Base-by-base conservation (phyloP, 2,888 invertebrate species). In the Criorhina ranunculi region DNA sequence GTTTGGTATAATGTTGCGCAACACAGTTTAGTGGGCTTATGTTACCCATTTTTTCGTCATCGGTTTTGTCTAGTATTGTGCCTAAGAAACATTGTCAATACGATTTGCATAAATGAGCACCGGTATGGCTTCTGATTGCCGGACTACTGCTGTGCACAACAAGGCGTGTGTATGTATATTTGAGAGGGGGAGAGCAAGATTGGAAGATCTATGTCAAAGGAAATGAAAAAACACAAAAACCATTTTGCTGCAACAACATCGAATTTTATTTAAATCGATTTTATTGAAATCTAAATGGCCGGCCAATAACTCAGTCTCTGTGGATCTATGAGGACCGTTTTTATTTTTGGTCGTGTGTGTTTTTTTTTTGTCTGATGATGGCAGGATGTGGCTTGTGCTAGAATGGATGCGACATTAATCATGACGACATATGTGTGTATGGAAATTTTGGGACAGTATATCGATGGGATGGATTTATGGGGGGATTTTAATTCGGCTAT, bases 221-320 rank as follows among this genome's bases (percentile, higher is more conserved):
- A 62, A 66, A 66, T 44, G 59, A 42, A 37, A 69, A 55, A 83
- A 83, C 46, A 12, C n/a, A 57, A 59, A n/a, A 44, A 44, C 35
- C 59, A 46, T 46, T 72, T 66, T 46, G 37, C 73, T 29, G 60
- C 53, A 75, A 66, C 70, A 77, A 78, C 78, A 83, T 73, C 49
- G 83, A 78, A 83, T 78, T 78, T 83, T 83, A 78, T 83, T 78
- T 62, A 78, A 83, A 83, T 83, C 78, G 83, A 78, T 83, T 83
- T 72, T 64, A 53, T 76, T 83, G 83, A 78, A 78, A 78, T 78
- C 49, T 64, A 55, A 78, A 78, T 64, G 83, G 69, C 31, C 72
- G 19, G 44, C 55, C 73, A 73, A 78, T 78, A 75, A 78, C 73
- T 83, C 73, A 83, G 78, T 46, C 77, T 75, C 77, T 75, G 51